Evolutionary conservation across 64 coral and sea anemone genomes (phyloP), one percentile per base, ranked within the genome.

Genomic region (Actinia tenebrosa): DNA sequence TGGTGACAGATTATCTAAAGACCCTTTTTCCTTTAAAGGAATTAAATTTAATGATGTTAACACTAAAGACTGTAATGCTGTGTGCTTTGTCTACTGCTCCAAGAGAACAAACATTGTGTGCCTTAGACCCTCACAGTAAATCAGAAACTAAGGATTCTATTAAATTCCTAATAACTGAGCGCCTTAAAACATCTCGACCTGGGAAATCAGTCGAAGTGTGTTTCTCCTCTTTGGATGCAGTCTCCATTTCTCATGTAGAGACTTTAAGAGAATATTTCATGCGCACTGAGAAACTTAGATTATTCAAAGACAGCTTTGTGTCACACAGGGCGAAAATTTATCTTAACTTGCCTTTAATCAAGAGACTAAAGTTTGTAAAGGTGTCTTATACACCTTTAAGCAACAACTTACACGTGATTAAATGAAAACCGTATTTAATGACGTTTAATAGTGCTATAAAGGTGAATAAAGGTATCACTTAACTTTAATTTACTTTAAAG

Each of bases 11-110:
- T 3, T 92, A 95, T 87, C 66, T 96, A 26, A 90, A 77, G 44
- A 90, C 90, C 10, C 89, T 92, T 60, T 63, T 80, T 87, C 94
- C 86, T 54, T 55, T 96, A 45, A 54, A 71, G n/a, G 61, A 92
- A 84, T 45, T 90, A 77, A 90, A 23, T 85, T 25, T 96, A 0
- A 92, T 88, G 79, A 47, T 43, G 50, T 83, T 92, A 23, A 92
- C 94, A 69, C 54, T 95, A 23, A 95, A 92, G 78, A 95, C 94
- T 91, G 94, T 86, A 4, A 91, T 89, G 84, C 87, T 91, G 77
- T 95, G 93, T 95, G 89, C 93, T 58, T 86, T 95, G 19, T 80
- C 82, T 0, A 91, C 93, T 1, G 93, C 93, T 82, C 89, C 89
- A 61, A 79, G 86, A 95, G 66, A 80, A 68, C 89, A 89, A 61